Evolutionary conservation across 2,888 invertebrate species (phyloP), one percentile per base, ranked within the genome.

Genomic region (Cosmorhoe ocellata): DNA sequence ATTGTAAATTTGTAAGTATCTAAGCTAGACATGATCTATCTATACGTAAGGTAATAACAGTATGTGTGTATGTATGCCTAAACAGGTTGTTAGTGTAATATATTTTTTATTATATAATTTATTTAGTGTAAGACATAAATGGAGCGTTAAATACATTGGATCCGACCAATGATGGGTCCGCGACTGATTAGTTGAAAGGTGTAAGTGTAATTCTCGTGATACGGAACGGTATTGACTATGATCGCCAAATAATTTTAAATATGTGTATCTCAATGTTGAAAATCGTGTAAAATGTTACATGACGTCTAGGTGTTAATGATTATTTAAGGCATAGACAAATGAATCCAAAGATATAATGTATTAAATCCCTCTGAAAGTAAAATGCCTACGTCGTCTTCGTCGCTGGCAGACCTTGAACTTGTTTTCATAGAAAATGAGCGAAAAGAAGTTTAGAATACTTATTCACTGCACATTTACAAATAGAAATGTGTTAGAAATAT

Each of bases 61-160:
- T 80, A 78, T 57, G 51, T 51, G 81, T 58, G 51, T 56, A 81
- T 74, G 74, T 79, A 74, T 78, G 80, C 71, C 67, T 76, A 78
- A 75, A 74, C 76, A 74, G 76, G 79, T 77, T 77, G 71, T 78
- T 80, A 80, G 81, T 79, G 79, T 83, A 80, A 82, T 88, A 85
- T 85, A 86, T 88, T 89, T 89, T 89, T 87, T 89, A 90, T 85
- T 74, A 87, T 89, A 88, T 89, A 84, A 90, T 88, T 89, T 89
- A 87, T 89, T 85, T 85, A 88, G 77, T 77, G 73, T 67, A 81
- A n/a, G n/a, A n/a, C n/a, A n/a, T n/a, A n/a, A 83, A 81, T 75
- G 85, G 84, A 83, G 86, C 75, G 88, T 81, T 84, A 62, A 59
- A 58, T 56, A 84, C 79, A 82, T 74, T 85, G 89, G 89, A 81